These are phyloP conservation scores for Plagodis pulveraria DNA, from an alignment of 2,888 invertebrate genomes.

Conservation along the genomic window DNA sequence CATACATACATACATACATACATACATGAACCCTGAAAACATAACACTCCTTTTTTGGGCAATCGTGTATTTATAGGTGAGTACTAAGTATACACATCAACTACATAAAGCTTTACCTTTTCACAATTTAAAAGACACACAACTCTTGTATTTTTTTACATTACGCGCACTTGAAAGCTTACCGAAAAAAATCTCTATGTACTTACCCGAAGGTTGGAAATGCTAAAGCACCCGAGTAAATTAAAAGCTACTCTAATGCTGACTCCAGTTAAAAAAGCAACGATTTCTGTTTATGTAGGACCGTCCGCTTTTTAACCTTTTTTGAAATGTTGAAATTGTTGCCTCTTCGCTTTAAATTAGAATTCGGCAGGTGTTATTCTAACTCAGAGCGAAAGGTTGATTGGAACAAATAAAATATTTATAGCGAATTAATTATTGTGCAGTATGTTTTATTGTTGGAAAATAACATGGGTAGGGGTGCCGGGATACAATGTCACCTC, in stretches of 20 bases:
- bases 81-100: not conserved
- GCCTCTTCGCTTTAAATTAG: slow-evolving; percentile 11
- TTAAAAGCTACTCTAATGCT: slow-evolving; percentile 18
- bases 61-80: no score
- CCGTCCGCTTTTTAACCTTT: slow-evolving; percentile 25
- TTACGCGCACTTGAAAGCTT: not conserved
- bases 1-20: no score
- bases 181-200: slow-evolving; percentile 3
- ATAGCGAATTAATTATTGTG: slow-evolving; percentile 4
- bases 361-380: slow-evolving; percentile 17
- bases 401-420: slow-evolving; percentile 18
- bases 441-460: not conserved
- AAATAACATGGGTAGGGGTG: no score
- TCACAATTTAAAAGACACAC: slow-evolving; percentile 3
- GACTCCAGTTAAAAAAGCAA: slow-evolving; percentile 22
- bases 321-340: slow-evolving; percentile 17
- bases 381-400: slow-evolving; percentile 17
- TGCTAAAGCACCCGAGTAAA: slow-evolving; percentile 17
- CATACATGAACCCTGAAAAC: no score
- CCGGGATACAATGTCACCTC: no score
- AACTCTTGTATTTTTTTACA: not conserved
- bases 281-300: slow-evolving; percentile 25
- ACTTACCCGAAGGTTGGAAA: slow-evolving; percentile 5
- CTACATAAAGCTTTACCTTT: not conserved
- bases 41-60: no score